Evolutionary conservation across 2,888 invertebrate species (phyloP), one percentile per base, ranked within the genome.

Genomic region (Dermolepida albohirtum): DNA sequence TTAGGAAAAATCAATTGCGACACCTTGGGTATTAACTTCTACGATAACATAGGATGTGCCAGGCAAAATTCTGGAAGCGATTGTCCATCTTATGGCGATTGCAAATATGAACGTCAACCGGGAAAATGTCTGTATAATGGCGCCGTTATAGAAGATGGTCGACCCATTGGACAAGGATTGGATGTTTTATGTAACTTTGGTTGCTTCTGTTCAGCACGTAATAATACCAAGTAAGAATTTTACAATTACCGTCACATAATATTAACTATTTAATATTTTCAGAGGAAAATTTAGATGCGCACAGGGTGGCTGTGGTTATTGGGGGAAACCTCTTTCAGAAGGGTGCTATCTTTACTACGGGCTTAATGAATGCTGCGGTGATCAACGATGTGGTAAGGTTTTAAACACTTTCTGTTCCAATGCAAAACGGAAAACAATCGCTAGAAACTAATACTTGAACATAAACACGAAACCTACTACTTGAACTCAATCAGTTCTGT

Each of bases 81-180:
- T 39, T 67, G 67, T 40, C 63, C 63, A 5, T 44, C 55, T 16
- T 64, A 49, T 39, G 16, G 40, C n/a, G 62, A 54, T 16, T 67
- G 67, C 47, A 51, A 63, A 34, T 67, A 64, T 43, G 43, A 63
- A 17, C 44, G 16, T 7, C 64, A 50, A n/a, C 44, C 47, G 22
- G 67, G 67, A 27, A 59, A 67, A n/a, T 67, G 67, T 14, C 44
- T 63, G 5, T 67, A 63, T 39, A 59, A 67, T 22, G 67, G 67
- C 5, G 16, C 29, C 12, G 12, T 34, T 12, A 39, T 67, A 39
- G 52, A 63, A 11, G 16, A 12, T 8, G 49, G 55, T 6, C 52
- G 54, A 49, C 5, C 29, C 49, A 1, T 39, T 17, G 7, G 10
- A 22, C 22, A 1, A 22, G 22, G 4, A 22, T 4, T 16, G 14